These are phyloP conservation scores for Talpa occidentalis DNA, from an alignment of 2,113 vertebrate species.

Conservation along the genomic window DNA sequence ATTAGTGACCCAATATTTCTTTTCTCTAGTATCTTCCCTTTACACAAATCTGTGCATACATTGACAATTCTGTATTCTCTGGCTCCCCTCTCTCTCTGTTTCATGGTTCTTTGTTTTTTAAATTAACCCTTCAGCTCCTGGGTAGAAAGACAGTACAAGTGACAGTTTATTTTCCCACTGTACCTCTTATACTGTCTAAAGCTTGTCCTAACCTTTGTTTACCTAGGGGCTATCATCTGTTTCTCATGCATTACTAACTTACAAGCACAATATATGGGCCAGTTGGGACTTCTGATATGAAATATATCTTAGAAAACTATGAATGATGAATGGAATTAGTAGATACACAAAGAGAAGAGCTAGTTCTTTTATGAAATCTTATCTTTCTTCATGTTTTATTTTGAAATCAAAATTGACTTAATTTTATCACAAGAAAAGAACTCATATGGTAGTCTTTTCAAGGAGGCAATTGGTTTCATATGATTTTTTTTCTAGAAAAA, in stretches of 20 bases:
- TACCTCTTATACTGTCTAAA: neutral
- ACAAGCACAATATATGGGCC: neutral
- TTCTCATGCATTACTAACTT: conserved; percentile 14
- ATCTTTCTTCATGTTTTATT: conserved; percentile 53
- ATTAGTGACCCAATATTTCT: neutral
- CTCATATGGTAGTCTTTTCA: neutral
- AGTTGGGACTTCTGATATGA: neutral
- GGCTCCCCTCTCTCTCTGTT: neutral
- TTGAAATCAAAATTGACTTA: conserved; percentile 53
- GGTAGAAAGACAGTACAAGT: neutral
- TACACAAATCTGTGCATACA: neutral
- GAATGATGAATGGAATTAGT: conserved; percentile 8
- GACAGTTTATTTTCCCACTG: neutral
- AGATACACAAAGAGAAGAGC: neutral
- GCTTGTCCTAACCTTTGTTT: conserved; percentile 1
- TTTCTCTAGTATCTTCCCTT: conserved; percentile 11
- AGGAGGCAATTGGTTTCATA: conserved; percentile 25
- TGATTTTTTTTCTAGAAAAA: conserved; percentile 19
- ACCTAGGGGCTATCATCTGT: neutral
- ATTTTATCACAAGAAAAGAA: conserved; percentile 5
- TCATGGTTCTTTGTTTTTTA: neutral
- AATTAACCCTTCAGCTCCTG: conserved; percentile 18
- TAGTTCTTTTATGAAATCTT: conserved; percentile 40
- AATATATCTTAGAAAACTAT: conserved; percentile 40
- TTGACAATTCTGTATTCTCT: neutral